phyloP scores from a whole-genome alignment of 2,888 invertebrate genomes.

The Pogonocherus hispidulus region DNA sequence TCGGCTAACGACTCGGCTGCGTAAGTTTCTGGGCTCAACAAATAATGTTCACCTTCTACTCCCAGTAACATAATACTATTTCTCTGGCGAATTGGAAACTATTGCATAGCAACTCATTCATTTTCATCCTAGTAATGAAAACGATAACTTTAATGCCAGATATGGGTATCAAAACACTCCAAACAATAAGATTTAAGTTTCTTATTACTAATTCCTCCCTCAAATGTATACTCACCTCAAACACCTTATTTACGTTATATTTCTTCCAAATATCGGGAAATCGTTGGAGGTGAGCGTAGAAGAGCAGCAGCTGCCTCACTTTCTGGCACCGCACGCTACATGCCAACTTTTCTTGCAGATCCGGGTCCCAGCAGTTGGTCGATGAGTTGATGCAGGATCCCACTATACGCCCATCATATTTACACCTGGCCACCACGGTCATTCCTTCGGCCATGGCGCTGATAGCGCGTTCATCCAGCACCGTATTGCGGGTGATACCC shows the following conservation, averaged over 20 bases:
- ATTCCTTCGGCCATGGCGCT: slow-evolving; percentile 62
- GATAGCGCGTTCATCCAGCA: slow-evolving; percentile 53
- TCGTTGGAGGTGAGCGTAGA: slow-evolving; percentile 70
- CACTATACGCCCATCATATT: slow-evolving; percentile 63
- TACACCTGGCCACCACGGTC: slow-evolving; percentile 61
- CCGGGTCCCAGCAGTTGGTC: slow-evolving; percentile 70
- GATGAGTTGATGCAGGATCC: slow-evolving; percentile 70
- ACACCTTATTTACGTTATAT: slow-evolving; percentile 68
- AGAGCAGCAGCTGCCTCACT: slow-evolving; percentile 69
- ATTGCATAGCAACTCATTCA: no score
- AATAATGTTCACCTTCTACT: no score
- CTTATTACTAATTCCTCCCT: no score
- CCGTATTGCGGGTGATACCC: slow-evolving; percentile 66
- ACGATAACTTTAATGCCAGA: no score
- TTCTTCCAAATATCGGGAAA: slow-evolving; percentile 69
- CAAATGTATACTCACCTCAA: no score
- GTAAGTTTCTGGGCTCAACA: no score
- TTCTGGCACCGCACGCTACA: slow-evolving; percentile 67
- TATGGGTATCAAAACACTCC: no score
- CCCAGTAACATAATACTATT: no score
- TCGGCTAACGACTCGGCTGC: no score
- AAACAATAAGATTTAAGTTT: no score
- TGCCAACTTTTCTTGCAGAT: slow-evolving; percentile 71
- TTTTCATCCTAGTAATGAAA: no score
- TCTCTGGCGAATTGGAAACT: no score